Base-by-base conservation (phyloP, 2,797 vertebrate genomes). In the Sternarchorhynchus goeldii region DNA sequence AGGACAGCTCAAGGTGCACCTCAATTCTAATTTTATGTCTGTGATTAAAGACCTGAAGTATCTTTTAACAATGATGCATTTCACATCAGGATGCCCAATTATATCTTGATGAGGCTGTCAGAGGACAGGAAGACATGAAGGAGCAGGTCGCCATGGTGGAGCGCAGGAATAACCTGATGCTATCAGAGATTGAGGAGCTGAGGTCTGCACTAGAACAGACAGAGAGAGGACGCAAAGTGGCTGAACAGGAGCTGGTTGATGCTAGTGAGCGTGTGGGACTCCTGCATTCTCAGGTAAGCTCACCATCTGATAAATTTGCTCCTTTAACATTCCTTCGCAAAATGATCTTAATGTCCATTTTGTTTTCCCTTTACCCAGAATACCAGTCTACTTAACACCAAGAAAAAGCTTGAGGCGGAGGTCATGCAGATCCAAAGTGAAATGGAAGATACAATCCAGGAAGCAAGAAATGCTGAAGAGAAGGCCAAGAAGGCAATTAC, bases 401-500 rank as follows among this genome's bases (percentile, higher is more conserved):
- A 95, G 90, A 96, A 94, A 87, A 98, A 95, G 84, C 74, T 97
- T 84, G 95, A 96, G 75, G 76, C 87, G 16, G 95, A 96, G 74
- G 82, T 96, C 12, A 86, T 91, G 36, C 94, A 95, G 29, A 83
- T 95, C 77, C 96, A 96, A 85, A 88, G 88, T 18, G 95, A 97
- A 84, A 91, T 96, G 4, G 95, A 97, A n/a, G 94, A 95, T 73
- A 76, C 93, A 21, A 80, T 95, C 53, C 95, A 96, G 85, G 95
- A 97, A 79, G 91, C 95, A 76, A 93, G 93, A 86, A 96, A 96
- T 20, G 95, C 95, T 32, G 95, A 96, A 66, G 95, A 97, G 8
- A 98, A 96, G 75, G 95, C 95, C 80, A 97, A 96, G 89, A 97
- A 96, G 77, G 95, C 95, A 3, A 95, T 97, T 86, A 96, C 94